Evolutionary conservation across 2,888 invertebrate species (phyloP), one percentile per base, ranked within the genome.

Genomic region (Geotrupes spiniger): DNA sequence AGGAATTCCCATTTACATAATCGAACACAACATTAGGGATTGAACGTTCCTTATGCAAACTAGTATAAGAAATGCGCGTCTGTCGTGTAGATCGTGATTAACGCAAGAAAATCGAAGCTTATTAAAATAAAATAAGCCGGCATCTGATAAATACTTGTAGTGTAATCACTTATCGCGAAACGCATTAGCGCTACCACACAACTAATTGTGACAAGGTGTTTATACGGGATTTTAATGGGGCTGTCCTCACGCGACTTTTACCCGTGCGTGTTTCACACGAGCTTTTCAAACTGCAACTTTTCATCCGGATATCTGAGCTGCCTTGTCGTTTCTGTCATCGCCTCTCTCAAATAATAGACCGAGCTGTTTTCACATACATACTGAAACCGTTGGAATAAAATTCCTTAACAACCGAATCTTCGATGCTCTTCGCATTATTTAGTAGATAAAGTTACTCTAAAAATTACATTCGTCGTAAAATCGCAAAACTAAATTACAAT

Each of bases 171-270:
- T 58, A 59, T 59, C 59, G 56, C 57, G 56, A 58, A 63, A 60
- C 50, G 59, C 60, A 62, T 62, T 62, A 64, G 58, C 56, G 57
- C 56, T 53, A 56, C 59, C 57, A 52, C 59, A 60, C 61, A 62
- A 64, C 63, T 66, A 68, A 66, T 65, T 66, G 65, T 63, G 60
- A 63, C 66, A 63, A 66, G 66, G 67, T 67, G 66, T 66, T 65
- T 66, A 65, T 60, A 62, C 61, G 62, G 64, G 64, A 63, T 65
- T 64, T 66, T 66, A 68, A 68, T 64, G 58, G 63, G 58, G 51
- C 53, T 51, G 58, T 56, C 58, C 61, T 58, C 66, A 65, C 64
- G 66, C 66, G 56, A 65, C 51, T 39, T 49, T 51, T 47, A 41
- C 42, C 31, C 42, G 53, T 54, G 53, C 52, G 54, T 50, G 46